Evolutionary conservation across 2,113 vertebrate species (phyloP), one percentile per base, ranked within the genome.

Genomic region (Ceyx margarethae): DNA sequence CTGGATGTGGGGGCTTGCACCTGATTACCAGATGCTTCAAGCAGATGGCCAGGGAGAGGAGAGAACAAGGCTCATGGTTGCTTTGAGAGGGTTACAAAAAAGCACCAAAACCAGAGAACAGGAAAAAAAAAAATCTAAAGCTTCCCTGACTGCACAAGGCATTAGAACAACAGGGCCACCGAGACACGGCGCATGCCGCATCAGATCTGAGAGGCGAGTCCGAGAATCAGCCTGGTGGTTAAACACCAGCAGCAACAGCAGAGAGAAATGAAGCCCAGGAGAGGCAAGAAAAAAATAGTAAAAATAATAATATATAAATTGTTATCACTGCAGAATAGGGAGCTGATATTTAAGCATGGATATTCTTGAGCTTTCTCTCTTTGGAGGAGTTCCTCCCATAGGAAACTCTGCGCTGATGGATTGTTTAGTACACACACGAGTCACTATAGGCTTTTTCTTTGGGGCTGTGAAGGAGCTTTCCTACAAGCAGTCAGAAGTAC

Each of bases 11-110:
- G 97, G 96, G 96, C 96, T 96, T 94, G 96, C 97, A 98, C 98
- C 98, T 98, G 98, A 98, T 96, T 97, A 97, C 98, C 98, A 98
- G 98, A 98, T 98, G 98, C 97, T 98, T 97, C 96, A 95, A 98
- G 97, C 97, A 98, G 98, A 98, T 98, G 98, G 98, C 97, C 97
- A 87, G 98, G 97, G 97, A 97, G 95, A 96, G 88, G 93, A 97
- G 93, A 96, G 95, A 96, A 97, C 95, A 93, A 87, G 95, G 96
- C 97, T 97, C 97, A 94, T 95, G 94, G 96, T 96, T 97, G 97
- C 97, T 98, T 98, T 97, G 48, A 96, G 97, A 95, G 97, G 97
- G 96, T 95, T 97, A 95, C 90, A 92, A 95, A 95, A 96, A 98
- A 97, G 95, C 95, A 98, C 96, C 96, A 97, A 96, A 97, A 96